A percentile compares a stretch with the other conserved stretches of the same genome.
Evolutionary conservation across 2,113 vertebrate genomes (phyloP).

Genomic region (Crotalus tigris): DNA sequence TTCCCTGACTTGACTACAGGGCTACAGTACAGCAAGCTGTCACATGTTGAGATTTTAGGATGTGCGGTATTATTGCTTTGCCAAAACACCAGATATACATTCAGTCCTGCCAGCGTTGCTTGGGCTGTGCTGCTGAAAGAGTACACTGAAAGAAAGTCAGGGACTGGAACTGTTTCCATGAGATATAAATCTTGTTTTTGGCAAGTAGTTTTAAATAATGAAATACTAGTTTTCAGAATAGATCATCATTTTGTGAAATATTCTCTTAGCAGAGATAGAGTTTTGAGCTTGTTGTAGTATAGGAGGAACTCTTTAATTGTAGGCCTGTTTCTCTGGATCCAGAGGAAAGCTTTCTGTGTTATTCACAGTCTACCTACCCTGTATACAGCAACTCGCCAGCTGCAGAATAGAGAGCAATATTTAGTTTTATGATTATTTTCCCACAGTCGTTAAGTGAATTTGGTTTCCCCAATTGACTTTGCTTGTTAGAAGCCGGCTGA

Average conservation of each 20-base stretch:
- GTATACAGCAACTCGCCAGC: neutral
- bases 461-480: neutral
- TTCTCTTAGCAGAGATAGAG: neutral
- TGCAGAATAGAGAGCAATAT: neutral
- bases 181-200: constrained; percentile 17
- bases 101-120: constrained; percentile 22
- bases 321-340: constrained; percentile 17
- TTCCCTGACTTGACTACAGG: constrained; percentile 25
- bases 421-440: neutral
- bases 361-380: neutral
- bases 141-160: constrained; percentile 35
- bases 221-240: constrained; percentile 9
- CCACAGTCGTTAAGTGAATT: neutral
- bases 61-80: constrained; percentile 38
- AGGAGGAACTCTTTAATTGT: constrained; percentile 16
- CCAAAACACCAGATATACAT: constrained; percentile 5
- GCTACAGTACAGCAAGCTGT: neutral
- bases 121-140: constrained; percentile 10
- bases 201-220: constrained; percentile 25
- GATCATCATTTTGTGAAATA: neutral
- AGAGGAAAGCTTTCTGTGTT: neutral
- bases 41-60: constrained; percentile 5
- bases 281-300: constrained; percentile 20
- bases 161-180: constrained; percentile 49
- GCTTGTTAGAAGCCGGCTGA: neutral